These are phyloP conservation scores for Dermochelys coriacea DNA, from an alignment of 2,797 vertebrate species.

Conservation along the genomic window DNA sequence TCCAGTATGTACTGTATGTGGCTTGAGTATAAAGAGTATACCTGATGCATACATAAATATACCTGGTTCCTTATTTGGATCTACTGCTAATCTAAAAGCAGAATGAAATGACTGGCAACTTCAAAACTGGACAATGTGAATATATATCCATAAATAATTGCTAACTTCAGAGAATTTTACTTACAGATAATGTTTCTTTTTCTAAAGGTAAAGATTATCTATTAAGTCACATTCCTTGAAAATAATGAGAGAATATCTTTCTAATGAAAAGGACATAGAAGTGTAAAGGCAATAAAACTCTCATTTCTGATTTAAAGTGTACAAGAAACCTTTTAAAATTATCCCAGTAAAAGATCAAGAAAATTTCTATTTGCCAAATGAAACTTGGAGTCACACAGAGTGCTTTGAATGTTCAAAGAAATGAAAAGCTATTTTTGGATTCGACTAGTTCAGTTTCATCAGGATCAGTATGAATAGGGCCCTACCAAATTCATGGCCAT, in stretches of 20 bases:
- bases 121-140: not conserved
- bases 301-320: not conserved
- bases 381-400: not conserved
- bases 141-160: not conserved
- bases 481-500: no score
- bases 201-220: not conserved
- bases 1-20: not conserved
- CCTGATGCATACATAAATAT: not conserved
- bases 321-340: not conserved
- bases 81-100: accelerated
- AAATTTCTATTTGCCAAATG: not conserved
- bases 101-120: not conserved
- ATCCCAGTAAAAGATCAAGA: not conserved
- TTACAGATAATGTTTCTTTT: not conserved
- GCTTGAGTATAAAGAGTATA: not conserved
- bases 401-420: not conserved
- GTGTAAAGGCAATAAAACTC: not conserved
- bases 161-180: not conserved
- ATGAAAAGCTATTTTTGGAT: not conserved
- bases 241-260: not conserved
- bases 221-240: not conserved
- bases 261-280: not conserved
- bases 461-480: no score
- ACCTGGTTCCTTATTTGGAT: not conserved
- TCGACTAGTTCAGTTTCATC: not conserved